A percentile compares a stretch with the other conserved stretches of the same genome.
Conservation (phyloP, 1,140 invertebrate genomes). For the Frieseomelitta varia region DNA sequence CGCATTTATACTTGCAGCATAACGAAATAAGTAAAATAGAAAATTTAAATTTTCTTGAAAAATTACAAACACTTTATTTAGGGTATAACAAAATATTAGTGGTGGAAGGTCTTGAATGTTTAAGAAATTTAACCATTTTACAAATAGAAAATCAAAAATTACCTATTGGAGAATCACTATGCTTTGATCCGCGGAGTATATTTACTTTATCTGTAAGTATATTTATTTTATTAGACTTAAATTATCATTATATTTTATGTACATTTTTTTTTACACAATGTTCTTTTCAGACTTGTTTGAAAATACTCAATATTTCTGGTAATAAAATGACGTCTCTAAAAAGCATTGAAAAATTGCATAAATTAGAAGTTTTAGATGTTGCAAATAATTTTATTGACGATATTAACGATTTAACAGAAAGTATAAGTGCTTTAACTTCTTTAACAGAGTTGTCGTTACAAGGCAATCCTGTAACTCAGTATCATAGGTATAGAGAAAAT, state of each 20-base stretch:
- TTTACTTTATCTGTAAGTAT: conserved; percentile 84
- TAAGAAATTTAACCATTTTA: conserved; percentile 85
- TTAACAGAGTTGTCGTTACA: conserved; percentile 83
- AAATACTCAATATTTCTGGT: conserved; percentile 81
- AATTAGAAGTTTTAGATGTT: conserved; percentile 79
- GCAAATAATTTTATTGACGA: conserved; percentile 81
- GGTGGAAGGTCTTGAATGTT: conserved; percentile 85
- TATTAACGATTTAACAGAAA: conserved; percentile 80
- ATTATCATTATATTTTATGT: neutral
- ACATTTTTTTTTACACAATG: neutral
- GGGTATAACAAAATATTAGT: conserved; percentile 86
- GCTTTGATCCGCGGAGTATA: conserved; percentile 86
- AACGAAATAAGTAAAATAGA: conserved; percentile 86
- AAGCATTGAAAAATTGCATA: conserved; percentile 76
- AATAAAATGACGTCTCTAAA: conserved; percentile 81
- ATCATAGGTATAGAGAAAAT: conserved; percentile 85
- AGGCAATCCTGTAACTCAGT: conserved; percentile 84
- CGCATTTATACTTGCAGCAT: conserved; percentile 87
- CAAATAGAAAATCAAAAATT: conserved; percentile 87
- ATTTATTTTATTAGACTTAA: conserved; percentile 81
- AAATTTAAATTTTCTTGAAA: conserved; percentile 83
- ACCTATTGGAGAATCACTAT: conserved; percentile 82
- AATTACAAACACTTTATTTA: conserved; percentile 86
- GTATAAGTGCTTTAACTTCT: conserved; percentile 81
- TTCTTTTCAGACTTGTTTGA: conserved; percentile 76